Evolutionary conservation across 2,888 invertebrate species (phyloP).

Genomic region (Coleophora deauratella): DNA sequence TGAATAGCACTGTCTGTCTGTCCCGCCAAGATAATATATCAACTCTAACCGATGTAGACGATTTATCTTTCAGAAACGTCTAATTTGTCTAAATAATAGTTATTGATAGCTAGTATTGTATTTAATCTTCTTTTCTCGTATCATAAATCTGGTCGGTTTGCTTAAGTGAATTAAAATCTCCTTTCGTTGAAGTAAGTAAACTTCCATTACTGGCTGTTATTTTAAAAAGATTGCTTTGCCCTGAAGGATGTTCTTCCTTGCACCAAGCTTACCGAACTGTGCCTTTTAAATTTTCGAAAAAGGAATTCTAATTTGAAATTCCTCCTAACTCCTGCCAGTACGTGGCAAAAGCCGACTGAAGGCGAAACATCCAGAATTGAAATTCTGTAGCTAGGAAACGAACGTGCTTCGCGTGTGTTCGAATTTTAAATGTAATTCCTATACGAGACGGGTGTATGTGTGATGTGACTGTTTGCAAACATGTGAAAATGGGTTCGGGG

Average conservation of each 20-base stretch:
- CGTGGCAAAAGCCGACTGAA: slow-evolving; percentile 45
- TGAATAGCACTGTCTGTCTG: slow-evolving; percentile 3
- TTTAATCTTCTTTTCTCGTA: too few relatives aligned
- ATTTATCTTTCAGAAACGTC: too few relatives aligned
- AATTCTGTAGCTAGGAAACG: slow-evolving; percentile 40
- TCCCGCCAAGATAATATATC: slow-evolving; percentile 1
- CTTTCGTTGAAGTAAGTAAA: too few relatives aligned
- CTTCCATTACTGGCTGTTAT: too few relatives aligned
- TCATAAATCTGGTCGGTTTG: too few relatives aligned
- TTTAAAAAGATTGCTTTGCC: too few relatives aligned
- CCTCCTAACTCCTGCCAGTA: slow-evolving; percentile 44
- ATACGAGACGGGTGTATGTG: slow-evolving; percentile 14
- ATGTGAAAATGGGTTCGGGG: slow-evolving; percentile 39
- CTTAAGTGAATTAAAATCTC: too few relatives aligned
- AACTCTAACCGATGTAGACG: neutral
- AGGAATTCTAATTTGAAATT: slow-evolving; percentile 57
- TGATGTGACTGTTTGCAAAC: slow-evolving; percentile 48
- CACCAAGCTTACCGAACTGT: slow-evolving; percentile 2
- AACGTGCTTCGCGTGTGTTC: slow-evolving; percentile 47
- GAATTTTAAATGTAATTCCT: slow-evolving; percentile 47
- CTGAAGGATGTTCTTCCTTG: too few relatives aligned
- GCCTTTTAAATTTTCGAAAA: slow-evolving; percentile 20
- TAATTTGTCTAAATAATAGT: too few relatives aligned
- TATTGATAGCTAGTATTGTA: too few relatives aligned
- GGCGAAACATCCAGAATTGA: slow-evolving; percentile 58